Percentiles rank a stretch among this genome's conserved stretches.
phyloP scores from a whole-genome alignment of 2,888 invertebrate species.

The Cynaeus angustus region DNA sequence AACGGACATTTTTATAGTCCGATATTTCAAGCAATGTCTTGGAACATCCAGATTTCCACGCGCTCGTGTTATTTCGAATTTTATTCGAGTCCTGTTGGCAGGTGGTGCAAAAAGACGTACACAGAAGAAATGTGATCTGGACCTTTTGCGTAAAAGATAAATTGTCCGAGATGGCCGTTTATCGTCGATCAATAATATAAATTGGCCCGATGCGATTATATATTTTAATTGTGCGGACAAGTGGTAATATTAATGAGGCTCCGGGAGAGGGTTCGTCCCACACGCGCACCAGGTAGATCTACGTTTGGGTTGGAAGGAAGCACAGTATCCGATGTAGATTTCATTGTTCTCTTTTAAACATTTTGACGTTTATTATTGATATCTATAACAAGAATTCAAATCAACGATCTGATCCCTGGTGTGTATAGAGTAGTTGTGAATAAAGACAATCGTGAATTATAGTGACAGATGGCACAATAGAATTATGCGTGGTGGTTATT shows the following conservation, averaged over 20 bases:
- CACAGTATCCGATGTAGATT: constrained; percentile 18
- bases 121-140: constrained; percentile 28
- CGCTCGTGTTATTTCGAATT: too few species aligned
- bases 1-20: too few species aligned
- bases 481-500: background rate
- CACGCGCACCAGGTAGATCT: constrained; percentile 66
- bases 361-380: constrained; percentile 47
- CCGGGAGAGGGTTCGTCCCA: constrained; percentile 64
- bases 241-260: constrained; percentile 70
- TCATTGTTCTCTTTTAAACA: constrained; percentile 34
- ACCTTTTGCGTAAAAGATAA: constrained; percentile 66
- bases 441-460: constrained; percentile 20
- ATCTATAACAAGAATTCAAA: constrained; percentile 33
- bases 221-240: constrained; percentile 72
- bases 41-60: too few species aligned
- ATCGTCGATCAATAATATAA: constrained; percentile 72
- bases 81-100: constrained; percentile 52
- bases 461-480: constrained; percentile 7
- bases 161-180: constrained; percentile 66
- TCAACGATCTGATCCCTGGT: constrained; percentile 31
- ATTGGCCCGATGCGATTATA: constrained; percentile 72
- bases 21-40: too few species aligned
- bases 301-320: constrained; percentile 50
- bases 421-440: constrained; percentile 2
- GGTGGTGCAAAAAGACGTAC: constrained; percentile 54